Percentiles rank a stretch among this genome's conserved stretches.
phyloP scores from a whole-genome alignment of 2,888 invertebrate species.

The Leptopilina syphax region DNA sequence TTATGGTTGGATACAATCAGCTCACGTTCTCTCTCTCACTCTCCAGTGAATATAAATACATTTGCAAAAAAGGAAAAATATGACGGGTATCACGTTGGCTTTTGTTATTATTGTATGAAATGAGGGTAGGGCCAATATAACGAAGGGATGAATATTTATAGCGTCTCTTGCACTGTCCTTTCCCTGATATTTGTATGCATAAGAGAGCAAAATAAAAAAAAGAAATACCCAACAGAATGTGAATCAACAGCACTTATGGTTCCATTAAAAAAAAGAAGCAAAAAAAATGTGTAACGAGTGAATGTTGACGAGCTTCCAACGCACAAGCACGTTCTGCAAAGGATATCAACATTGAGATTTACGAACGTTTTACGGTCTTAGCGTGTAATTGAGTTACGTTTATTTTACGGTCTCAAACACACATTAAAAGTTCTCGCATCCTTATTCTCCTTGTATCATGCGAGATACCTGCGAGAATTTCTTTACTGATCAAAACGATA shows the following conservation, averaged over 20 bases:
- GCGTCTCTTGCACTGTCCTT: conserved; percentile 47
- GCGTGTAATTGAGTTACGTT: conserved; percentile 36
- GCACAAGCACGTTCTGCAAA: conserved; percentile 24
- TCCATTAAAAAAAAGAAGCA: conserved; percentile 23
- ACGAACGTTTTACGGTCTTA: conserved; percentile 41
- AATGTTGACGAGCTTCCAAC: conserved; percentile 32
- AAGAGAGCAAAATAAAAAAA: neutral
- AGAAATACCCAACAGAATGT: neutral
- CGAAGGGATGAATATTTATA: conserved; percentile 67
- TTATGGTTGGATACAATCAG: conserved; percentile 35
- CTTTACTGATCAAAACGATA: conserved; percentile 29
- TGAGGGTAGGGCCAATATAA: conserved; percentile 62
- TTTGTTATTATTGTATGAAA: conserved; percentile 49
- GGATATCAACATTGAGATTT: conserved; percentile 44
- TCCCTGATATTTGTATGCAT: conserved; percentile 27
- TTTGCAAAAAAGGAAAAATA: conserved; percentile 27
- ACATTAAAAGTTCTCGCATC: conserved; percentile 25
- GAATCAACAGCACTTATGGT: conserved; percentile 40
- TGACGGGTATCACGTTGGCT: neutral
- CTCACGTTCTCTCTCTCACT: neutral
- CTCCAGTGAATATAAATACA: neutral
- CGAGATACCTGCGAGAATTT: conserved; percentile 7
- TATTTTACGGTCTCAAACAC: conserved; percentile 38
- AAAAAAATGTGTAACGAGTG: conserved; percentile 32
- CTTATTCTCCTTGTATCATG: conserved; percentile 4